These are phyloP conservation scores for Lithophane leautieri DNA, from an alignment of 2,888 invertebrate species.

Conservation along the genomic window DNA sequence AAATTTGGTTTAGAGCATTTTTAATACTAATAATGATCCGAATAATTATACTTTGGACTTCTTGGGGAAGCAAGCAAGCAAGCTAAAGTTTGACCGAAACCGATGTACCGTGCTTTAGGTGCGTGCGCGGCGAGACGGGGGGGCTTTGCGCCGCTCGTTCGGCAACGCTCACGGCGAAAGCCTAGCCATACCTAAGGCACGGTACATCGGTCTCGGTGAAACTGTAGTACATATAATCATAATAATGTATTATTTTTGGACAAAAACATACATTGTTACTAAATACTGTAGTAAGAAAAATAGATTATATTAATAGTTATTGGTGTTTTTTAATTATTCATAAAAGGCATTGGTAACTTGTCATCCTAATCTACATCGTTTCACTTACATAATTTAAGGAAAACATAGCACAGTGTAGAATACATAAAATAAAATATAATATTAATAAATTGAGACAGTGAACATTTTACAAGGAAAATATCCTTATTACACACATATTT, in stretches of 20 bases:
- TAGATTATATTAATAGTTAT: conserved; percentile 27
- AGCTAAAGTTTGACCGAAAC: too few species aligned
- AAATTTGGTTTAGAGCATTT: conserved; percentile 1
- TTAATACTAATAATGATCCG: not conserved
- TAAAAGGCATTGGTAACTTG: conserved; percentile 44
- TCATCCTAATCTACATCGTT: conserved; percentile 25
- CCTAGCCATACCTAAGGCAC: too few species aligned
- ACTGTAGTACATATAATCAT: too few species aligned
- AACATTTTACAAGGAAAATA: conserved; percentile 1
- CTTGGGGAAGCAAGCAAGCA: not conserved
- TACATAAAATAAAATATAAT: conserved; percentile 27
- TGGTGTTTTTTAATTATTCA: conserved; percentile 13
- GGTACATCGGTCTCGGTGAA: too few species aligned
- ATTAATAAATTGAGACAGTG: conserved; percentile 19
- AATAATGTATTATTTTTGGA: not conserved
- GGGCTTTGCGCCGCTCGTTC: too few species aligned
- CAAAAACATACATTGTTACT: not conserved
- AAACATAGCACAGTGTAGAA: conserved; percentile 12
- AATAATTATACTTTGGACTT: not conserved
- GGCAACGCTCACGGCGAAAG: too few species aligned
- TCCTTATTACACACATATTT: not conserved
- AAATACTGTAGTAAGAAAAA: conserved; percentile 27
- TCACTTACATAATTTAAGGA: conserved; percentile 9
- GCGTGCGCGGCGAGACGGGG: too few species aligned
- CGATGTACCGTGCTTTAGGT: too few species aligned